Conservation (phyloP, 2,888 invertebrate genomes). For the Parnassius glacialis region DNA sequence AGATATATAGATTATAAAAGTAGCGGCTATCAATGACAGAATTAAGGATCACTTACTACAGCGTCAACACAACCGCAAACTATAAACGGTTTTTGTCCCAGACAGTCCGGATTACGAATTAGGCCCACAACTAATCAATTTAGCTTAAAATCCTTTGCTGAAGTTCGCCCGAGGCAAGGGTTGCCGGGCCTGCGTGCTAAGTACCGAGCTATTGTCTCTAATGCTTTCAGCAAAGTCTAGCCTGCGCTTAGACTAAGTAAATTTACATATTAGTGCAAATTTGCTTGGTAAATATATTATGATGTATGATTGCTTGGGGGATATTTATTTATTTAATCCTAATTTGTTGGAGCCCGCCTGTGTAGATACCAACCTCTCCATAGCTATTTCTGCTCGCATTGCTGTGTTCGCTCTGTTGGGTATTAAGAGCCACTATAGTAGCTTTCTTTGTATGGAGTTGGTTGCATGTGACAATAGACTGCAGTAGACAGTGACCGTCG, state of each 20-base stretch:
- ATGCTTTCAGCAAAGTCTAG: constrained; percentile 18
- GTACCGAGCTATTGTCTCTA: constrained; percentile 11
- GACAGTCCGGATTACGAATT: constrained; percentile 20
- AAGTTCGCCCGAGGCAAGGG: constrained; percentile 27
- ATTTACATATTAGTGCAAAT: not conserved
- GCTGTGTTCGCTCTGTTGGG: no score
- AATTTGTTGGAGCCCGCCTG: no score
- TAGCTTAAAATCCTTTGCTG: constrained; percentile 31
- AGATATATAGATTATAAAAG: no score
- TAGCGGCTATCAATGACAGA: no score
- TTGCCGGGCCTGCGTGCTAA: constrained; percentile 20
- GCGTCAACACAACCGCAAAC: not conserved
- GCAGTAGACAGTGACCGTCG: no score
- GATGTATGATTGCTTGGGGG: not conserved
- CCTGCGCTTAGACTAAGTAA: not conserved
- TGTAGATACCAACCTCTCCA: no score
- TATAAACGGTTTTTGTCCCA: constrained; percentile 9
- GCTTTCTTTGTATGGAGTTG: no score
- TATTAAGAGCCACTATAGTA: no score
- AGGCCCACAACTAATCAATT: constrained; percentile 34
- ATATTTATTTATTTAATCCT: no score
- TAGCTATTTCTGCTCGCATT: no score
- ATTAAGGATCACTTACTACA: no score
- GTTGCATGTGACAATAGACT: no score
- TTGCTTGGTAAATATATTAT: not conserved